phyloP scores from a whole-genome alignment of 2,113 vertebrate species.

The Pimephales promelas region DNA sequence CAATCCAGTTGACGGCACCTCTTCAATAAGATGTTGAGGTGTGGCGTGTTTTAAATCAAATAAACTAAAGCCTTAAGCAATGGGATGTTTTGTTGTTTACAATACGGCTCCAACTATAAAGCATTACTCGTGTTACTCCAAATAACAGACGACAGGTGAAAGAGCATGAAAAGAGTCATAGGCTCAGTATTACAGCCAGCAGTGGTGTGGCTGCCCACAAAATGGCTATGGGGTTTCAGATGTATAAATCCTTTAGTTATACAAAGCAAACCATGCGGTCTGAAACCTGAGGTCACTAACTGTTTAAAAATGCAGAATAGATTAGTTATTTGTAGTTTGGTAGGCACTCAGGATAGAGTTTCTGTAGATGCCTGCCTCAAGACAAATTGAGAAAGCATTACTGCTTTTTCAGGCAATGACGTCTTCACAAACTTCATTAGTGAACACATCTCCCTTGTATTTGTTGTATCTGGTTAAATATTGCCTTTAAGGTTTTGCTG shows the following conservation, averaged over 20 bases:
- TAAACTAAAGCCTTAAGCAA: not conserved
- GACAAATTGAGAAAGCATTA: constrained; percentile 6
- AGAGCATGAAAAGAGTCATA: constrained; percentile 12
- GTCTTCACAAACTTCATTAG: no score
- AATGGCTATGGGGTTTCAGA: constrained; percentile 34
- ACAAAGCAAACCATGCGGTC: constrained; percentile 22
- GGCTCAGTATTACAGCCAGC: constrained; percentile 5
- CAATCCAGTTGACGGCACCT: not conserved
- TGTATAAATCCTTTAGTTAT: constrained; percentile 42
- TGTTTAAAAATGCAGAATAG: constrained; percentile 38
- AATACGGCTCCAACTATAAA: not conserved
- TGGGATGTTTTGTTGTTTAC: constrained; percentile 5
- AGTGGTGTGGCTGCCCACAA: constrained; percentile 32
- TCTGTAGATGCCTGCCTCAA: not conserved
- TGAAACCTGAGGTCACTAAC: constrained; percentile 38
- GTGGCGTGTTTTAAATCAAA: not conserved
- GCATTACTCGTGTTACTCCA: constrained; percentile 29
- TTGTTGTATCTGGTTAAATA: no score
- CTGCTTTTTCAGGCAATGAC: not conserved
- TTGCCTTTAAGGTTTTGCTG: no score
- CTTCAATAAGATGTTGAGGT: not conserved
- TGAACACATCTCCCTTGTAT: no score
- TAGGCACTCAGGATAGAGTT: not conserved
- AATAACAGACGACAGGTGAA: constrained; percentile 29
- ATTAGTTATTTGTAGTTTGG: not conserved